phyloP scores from a whole-genome alignment of 2,888 invertebrate genomes.

The Parnassius mnemosyne region DNA sequence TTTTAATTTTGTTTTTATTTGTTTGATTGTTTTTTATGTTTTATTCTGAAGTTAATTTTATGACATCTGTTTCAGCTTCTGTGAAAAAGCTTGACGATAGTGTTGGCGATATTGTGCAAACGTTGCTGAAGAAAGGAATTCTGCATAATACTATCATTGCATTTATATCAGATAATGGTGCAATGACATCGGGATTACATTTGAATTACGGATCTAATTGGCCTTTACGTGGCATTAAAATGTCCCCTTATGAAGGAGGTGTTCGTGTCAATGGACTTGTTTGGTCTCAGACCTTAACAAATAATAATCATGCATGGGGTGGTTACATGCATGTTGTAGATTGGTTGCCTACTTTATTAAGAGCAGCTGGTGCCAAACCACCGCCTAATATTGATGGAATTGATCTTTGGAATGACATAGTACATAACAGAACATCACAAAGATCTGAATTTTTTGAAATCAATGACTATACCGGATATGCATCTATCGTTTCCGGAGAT shows the following conservation, averaged over 20 bases:
- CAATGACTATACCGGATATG: constrained; percentile 55
- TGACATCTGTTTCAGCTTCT: constrained; percentile 83
- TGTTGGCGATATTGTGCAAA: constrained; percentile 87
- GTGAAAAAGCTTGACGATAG: constrained; percentile 91
- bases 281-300: constrained; percentile 76
- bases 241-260: constrained; percentile 91
- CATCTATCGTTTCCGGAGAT: constrained; percentile 51
- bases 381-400: constrained; percentile 58
- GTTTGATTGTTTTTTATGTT: background rate
- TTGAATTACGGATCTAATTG: constrained; percentile 88
- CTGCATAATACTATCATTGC: constrained; percentile 90
- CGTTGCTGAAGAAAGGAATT: constrained; percentile 83
- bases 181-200: constrained; percentile 86
- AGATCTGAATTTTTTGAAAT: constrained; percentile 59
- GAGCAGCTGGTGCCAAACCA: constrained; percentile 49
- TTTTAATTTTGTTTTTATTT: too few relatives aligned
- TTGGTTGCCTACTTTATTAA: constrained; percentile 88
- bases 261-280: constrained; percentile 86
- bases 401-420: constrained; percentile 61
- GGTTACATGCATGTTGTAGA: constrained; percentile 88
- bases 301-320: constrained; percentile 65
- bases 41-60: background rate
- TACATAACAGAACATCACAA: constrained; percentile 44
- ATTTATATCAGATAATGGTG: constrained; percentile 95
- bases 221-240: constrained; percentile 88